phyloP scores from a whole-genome alignment of 2,113 vertebrate species.

The Vireo altiloquus region DNA sequence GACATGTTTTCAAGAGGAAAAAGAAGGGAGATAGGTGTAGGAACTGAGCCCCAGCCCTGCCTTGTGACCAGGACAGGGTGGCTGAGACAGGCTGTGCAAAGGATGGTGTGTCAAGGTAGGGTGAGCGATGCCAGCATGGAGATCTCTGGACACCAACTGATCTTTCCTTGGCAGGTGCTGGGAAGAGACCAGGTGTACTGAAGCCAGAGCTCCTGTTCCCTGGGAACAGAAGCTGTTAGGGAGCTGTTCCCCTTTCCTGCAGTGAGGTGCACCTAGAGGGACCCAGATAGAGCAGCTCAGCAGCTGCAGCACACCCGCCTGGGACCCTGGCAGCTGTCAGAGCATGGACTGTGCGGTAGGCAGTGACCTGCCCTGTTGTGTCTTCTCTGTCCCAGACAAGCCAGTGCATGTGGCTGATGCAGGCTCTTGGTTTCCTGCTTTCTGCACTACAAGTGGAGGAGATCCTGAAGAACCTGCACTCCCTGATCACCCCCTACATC shows the following conservation, averaged over 20 bases:
- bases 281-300: not conserved
- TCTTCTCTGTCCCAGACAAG: constrained; percentile 82
- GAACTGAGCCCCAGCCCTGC: not conserved
- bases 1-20: not conserved
- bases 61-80: rapidly evolving
- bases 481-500: constrained; percentile 96
- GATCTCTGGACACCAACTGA: not conserved
- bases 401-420: constrained; percentile 99
- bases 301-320: not conserved
- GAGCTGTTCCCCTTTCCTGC: not conserved
- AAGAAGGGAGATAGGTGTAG: not conserved
- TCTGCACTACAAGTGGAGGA: constrained; percentile 96
- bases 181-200: not conserved
- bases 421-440: constrained; percentile 96
- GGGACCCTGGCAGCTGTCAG: not conserved
- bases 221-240: not conserved
- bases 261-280: not conserved
- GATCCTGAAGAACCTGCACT: constrained; percentile 95
- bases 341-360: not conserved
- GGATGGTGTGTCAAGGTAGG: not conserved
- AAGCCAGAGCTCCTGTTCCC: not conserved
- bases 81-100: not conserved
- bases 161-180: not conserved
- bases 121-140: not conserved
- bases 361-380: not conserved